Evolutionary conservation across 2,113 vertebrate species (phyloP), one percentile per base, ranked within the genome.

Genomic region (Reinhardtius hippoglossoides): DNA sequence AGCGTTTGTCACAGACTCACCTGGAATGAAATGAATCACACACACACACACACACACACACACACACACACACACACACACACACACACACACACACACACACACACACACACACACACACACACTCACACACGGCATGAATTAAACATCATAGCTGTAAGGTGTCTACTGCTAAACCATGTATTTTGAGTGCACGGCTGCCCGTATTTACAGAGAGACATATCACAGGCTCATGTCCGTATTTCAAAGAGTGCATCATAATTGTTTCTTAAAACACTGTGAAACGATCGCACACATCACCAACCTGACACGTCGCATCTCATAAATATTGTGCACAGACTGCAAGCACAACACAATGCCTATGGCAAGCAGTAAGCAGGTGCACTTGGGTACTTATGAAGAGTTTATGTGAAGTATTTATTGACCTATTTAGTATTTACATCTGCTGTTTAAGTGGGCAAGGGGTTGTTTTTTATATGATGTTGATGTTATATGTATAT

Each of bases 71-170:
- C 81, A 66, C 67, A 50, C 31, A 31, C 31, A 31, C 31, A 31
- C 6, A 31, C 31, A 31, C 31, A 7, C 31, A 31, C 71, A 52
- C 77, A 80, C 82, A 81, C 84, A 73, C 83, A 55, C 56, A 58
- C 14, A 27, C 77, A 80, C 82, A 52, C 6, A n/a, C 31, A 31
- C 31, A 7, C 31, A 31, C 71, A 52, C 77, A 78, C 82, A 81
- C 84, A 73, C 83, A 55, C 56, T 27, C 14, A 27, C 77, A 80
- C 82, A 52, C 6, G 21, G 26, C 74, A 86, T 91, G 89, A 92
- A 92, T 90, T 86, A 89, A 89, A 90, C 87, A 89, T 91, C 24
- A 21, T 40, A 31, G 67, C 79, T 31, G 62, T n/a, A 46, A 81
- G 83, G 74, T n/a, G 21, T 44, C 40, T 18, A 20, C 67, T 42